Conservation (phyloP, 2,888 invertebrate species). For the Antheraea yamamai region DNA sequence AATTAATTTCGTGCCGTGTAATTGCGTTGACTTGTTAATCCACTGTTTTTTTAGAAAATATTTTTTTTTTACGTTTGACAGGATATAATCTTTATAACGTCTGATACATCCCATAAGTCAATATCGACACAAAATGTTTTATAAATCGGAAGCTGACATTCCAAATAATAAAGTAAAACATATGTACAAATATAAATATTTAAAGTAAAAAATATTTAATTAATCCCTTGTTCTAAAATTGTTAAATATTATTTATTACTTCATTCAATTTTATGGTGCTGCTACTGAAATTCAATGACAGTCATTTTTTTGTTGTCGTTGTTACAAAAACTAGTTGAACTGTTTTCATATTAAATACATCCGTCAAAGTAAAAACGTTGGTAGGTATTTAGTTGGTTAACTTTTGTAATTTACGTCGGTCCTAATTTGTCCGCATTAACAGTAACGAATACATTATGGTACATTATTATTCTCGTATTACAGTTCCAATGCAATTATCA, state of each 20-base stretch:
- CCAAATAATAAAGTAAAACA: neutral
- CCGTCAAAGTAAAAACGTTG: constrained; percentile 17
- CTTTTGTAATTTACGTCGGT: neutral
- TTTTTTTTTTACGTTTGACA: no score
- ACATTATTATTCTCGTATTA: constrained; percentile 38
- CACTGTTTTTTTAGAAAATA: no score
- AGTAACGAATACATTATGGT: constrained; percentile 33
- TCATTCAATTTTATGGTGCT: neutral
- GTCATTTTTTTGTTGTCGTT: neutral
- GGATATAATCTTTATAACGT: no score
- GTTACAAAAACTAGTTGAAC: neutral
- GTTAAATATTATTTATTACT: neutral
- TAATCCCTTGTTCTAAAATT: neutral
- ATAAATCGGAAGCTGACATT: neutral
- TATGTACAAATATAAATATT: neutral
- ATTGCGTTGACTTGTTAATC: no score
- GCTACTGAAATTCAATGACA: neutral
- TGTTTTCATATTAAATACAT: constrained; percentile 5
- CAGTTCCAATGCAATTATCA: constrained; percentile 41
- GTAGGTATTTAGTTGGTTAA: constrained; percentile 17
- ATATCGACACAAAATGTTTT: neutral
- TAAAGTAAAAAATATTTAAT: neutral
- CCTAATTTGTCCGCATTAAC: constrained; percentile 30
- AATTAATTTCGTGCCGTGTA: no score
- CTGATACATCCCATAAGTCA: neutral